These are phyloP conservation scores for Drosophila nr. perissopoda DNA, from an alignment of 2,888 invertebrate genomes.

Conservation along the genomic window DNA sequence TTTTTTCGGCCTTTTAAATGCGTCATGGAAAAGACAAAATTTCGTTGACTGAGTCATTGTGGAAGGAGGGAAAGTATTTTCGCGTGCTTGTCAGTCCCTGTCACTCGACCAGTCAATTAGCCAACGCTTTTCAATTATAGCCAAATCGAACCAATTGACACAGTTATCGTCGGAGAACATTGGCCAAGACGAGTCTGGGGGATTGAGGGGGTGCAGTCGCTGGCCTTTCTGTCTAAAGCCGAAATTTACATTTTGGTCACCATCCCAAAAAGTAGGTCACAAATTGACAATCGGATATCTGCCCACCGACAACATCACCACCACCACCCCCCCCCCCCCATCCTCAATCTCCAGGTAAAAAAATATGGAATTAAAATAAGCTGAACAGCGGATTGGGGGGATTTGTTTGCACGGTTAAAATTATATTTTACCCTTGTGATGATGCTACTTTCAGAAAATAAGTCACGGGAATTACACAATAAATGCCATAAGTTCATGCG, in stretches of 20 bases:
- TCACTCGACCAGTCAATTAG: conserved; percentile 78
- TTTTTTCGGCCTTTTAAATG: conserved; percentile 47
- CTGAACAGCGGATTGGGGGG: not conserved
- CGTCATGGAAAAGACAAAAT: conserved; percentile 48
- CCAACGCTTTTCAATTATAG: conserved; percentile 77
- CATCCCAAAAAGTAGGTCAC: conserved; percentile 61
- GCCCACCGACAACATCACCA: not conserved
- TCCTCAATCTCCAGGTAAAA: not conserved
- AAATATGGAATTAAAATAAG: conserved; percentile 10
- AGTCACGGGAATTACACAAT: not conserved
- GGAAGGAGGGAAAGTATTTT: conserved; percentile 60
- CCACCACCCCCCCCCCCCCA: no score
- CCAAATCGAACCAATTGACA: conserved; percentile 60
- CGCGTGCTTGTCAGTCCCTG: conserved; percentile 67
- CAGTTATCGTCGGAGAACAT: not conserved
- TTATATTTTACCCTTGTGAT: not conserved
- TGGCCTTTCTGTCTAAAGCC: conserved; percentile 23
- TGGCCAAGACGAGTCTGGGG: not conserved
- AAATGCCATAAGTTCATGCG: not conserved
- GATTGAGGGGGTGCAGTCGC: conserved; percentile 1
- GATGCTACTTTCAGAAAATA: not conserved
- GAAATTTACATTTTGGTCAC: conserved; percentile 74
- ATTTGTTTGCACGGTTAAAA: not conserved
- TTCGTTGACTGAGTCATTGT: conserved; percentile 35
- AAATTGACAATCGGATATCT: conserved; percentile 52